Percentiles rank a stretch among this genome's conserved stretches.
phyloP scores from a whole-genome alignment of 1,140 invertebrate genomes.

The Elymnias hypermnestra region DNA sequence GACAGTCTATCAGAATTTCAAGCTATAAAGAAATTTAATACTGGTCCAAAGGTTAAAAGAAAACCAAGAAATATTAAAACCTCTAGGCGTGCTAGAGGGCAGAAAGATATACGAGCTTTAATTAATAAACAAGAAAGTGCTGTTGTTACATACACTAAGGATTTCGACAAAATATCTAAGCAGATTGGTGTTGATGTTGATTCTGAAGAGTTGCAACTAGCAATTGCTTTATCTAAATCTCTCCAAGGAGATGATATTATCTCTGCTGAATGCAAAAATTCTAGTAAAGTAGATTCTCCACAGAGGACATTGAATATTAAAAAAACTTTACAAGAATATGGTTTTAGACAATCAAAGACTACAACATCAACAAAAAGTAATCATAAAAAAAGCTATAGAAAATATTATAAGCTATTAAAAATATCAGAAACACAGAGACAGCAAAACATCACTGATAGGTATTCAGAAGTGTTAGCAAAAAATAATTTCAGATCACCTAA shows the following conservation, averaged over 20 bases:
- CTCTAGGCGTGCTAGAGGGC: slow-evolving; percentile 40
- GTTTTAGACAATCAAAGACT: slow-evolving; percentile 48
- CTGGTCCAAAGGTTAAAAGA: slow-evolving; percentile 31
- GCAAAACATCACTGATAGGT: slow-evolving; percentile 50
- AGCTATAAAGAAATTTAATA: slow-evolving; percentile 37
- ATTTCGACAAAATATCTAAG: slow-evolving; percentile 61
- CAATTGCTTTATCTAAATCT: slow-evolving; percentile 76
- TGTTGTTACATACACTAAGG: slow-evolving; percentile 48
- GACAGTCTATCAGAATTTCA: slow-evolving; percentile 57
- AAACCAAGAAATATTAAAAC: slow-evolving; percentile 28
- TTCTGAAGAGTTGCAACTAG: slow-evolving; percentile 76
- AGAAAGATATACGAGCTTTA: slow-evolving; percentile 56
- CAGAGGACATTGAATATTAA: slow-evolving; percentile 48
- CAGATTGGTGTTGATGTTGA: slow-evolving; percentile 68
- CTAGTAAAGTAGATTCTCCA: slow-evolving; percentile 38
- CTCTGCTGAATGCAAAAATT: slow-evolving; percentile 16
- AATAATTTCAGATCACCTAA: slow-evolving; percentile 27
- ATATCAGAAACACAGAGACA: slow-evolving; percentile 41
- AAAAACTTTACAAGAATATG: slow-evolving; percentile 62
- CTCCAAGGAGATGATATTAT: neutral
- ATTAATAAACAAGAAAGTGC: slow-evolving; percentile 56
- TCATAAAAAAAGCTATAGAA: slow-evolving; percentile 32
- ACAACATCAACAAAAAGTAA: slow-evolving; percentile 38
- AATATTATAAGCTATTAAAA: slow-evolving; percentile 49
- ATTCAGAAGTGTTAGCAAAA: slow-evolving; percentile 50